Evolutionary conservation across 2,888 invertebrate species (phyloP).

Genomic region (Schizaphis graminum): DNA sequence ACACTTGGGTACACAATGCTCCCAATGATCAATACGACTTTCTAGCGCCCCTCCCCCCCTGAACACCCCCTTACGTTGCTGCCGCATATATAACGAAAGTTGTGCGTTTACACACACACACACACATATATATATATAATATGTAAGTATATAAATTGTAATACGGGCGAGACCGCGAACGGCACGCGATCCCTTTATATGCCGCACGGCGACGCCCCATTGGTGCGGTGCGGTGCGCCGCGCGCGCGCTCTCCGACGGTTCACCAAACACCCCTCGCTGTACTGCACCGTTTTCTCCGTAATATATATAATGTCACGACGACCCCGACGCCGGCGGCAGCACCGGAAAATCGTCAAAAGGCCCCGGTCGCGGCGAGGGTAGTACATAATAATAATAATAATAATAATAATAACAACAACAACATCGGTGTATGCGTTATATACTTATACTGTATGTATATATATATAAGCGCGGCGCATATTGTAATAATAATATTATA

Average conservation of each 20-base stretch:
- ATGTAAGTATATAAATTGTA: conserved; percentile 49
- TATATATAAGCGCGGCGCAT: background rate
- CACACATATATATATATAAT: background rate
- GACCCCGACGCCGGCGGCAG: conserved; percentile 34
- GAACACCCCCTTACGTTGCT: background rate
- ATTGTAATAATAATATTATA: background rate
- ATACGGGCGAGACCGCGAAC: conserved; percentile 58
- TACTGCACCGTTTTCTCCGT: conserved; percentile 1
- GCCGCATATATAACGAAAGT: background rate
- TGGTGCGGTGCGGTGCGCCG: conserved; percentile 49
- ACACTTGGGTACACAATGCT: background rate
- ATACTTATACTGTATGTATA: background rate
- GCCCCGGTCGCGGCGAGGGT: background rate
- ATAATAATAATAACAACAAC: conserved; percentile 43
- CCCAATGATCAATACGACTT: conserved; percentile 65
- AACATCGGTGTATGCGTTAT: background rate
- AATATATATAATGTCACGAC: conserved; percentile 38
- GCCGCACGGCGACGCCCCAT: conserved; percentile 60
- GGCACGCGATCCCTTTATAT: conserved; percentile 61
- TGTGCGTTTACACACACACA: background rate
- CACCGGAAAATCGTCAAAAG: conserved; percentile 64
- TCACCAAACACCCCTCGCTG: background rate
- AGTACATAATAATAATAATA: conserved; percentile 45
- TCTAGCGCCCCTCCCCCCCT: conserved; percentile 34
- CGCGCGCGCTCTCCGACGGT: conserved; percentile 45